A percentile compares a stretch with the other conserved stretches of the same genome.
These are phyloP conservation scores for Enteromius thamalakanensis DNA, from an alignment of 2,797 vertebrate species.

Conservation along the genomic window DNA sequence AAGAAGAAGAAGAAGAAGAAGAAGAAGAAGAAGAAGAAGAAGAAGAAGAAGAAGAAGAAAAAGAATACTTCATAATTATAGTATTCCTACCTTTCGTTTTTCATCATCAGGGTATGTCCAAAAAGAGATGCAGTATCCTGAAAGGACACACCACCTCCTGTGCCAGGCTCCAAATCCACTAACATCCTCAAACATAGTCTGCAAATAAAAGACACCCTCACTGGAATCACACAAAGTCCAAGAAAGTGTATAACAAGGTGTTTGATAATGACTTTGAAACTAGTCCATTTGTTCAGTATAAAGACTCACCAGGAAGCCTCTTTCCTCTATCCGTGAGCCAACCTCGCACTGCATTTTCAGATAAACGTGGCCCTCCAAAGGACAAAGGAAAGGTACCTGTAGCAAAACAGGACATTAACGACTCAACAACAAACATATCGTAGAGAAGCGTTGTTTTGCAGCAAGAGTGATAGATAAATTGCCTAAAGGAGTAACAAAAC, in stretches of 20 bases:
- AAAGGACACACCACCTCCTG: conserved; percentile 92
- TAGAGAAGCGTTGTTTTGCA: neutral
- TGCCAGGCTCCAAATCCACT: conserved; percentile 98
- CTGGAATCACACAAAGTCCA: neutral
- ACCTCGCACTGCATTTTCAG: conserved; percentile 93
- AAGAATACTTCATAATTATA: neutral
- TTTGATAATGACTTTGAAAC: neutral
- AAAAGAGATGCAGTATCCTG: conserved; percentile 92
- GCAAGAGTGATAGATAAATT: neutral
- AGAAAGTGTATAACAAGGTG: neutral
- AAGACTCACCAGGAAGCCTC: conserved; percentile 89
- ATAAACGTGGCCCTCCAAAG: conserved; percentile 92
- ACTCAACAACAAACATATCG: neutral
- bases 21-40: no score
- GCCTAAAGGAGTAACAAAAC: neutral
- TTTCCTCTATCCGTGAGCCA: conserved; percentile 87
- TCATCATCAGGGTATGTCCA: conserved; percentile 99
- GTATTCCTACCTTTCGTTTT: conserved; percentile 84
- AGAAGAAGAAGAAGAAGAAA: no score
- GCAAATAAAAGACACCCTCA: neutral
- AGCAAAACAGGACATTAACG: conserved; percentile 37
- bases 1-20: no score
- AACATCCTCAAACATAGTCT: conserved; percentile 99
- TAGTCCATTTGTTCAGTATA: neutral
- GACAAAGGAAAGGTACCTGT: conserved; percentile 91